Percentiles rank a stretch among this genome's conserved stretches.
Evolutionary conservation across 2,797 vertebrate species (phyloP).

Genomic region (Ambastaia sidthimunki): DNA sequence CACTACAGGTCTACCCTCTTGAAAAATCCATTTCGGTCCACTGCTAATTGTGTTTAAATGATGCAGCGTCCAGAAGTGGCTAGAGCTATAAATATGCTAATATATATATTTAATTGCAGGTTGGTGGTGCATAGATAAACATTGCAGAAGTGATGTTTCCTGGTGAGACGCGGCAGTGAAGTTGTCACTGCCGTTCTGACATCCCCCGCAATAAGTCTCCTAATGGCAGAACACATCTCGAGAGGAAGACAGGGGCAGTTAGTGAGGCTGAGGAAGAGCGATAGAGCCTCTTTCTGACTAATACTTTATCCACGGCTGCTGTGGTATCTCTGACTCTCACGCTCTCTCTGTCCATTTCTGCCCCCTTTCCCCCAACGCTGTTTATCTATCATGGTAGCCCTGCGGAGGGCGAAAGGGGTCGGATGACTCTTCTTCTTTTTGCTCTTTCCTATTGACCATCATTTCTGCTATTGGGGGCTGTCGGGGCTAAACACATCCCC

Average conservation of each 20-base stretch:
- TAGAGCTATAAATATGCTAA: background rate
- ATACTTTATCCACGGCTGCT: conserved; percentile 46
- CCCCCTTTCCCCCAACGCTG: conserved; percentile 42
- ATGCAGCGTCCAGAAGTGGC: background rate
- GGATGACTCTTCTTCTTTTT: conserved; percentile 57
- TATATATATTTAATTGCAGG: conserved; percentile 1
- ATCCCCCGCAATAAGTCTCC: conserved; percentile 56
- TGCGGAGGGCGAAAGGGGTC: conserved; percentile 61
- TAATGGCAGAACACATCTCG: conserved; percentile 33
- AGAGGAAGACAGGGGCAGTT: conserved; percentile 37
- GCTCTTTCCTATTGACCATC: conserved; percentile 49
- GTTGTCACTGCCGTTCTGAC: conserved; percentile 38
- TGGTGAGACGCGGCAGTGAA: background rate
- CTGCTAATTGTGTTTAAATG: background rate
- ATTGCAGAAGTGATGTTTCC: background rate
- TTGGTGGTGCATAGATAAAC: background rate
- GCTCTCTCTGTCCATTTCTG: conserved; percentile 15
- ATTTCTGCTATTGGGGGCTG: conserved; percentile 37
- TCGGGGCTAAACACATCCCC: conserved; percentile 44
- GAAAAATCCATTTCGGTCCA: background rate
- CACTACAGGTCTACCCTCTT: background rate
- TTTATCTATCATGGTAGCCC: conserved; percentile 69
- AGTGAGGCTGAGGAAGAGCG: conserved; percentile 9
- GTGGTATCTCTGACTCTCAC: conserved; percentile 15
- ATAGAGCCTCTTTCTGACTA: conserved; percentile 47